Base-by-base conservation (phyloP, 2,113 vertebrate genomes). In the Cyrtonyx montezumae region DNA sequence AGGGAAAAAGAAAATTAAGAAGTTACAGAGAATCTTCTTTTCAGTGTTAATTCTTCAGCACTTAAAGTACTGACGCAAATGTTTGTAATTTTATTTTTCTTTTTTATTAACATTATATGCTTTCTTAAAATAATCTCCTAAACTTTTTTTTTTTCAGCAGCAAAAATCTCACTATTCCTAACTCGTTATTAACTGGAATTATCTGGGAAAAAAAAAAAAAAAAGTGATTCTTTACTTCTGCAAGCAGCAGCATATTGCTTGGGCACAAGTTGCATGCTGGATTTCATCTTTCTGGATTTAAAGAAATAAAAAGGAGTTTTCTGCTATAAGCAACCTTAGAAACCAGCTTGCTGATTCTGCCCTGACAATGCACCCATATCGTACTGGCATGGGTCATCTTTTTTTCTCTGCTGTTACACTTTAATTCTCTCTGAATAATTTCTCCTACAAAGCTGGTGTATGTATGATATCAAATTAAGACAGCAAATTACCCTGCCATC, bases 121-220 rank as follows among this genome's bases (percentile, higher is more conserved):
- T 53, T 53, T 28, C 26, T 30, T 32, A 8, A 67, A 79, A 63
- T 48, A n/a, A 36, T 5, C 6, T 79, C 84, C 20, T 16, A 26
- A 79, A 87, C 17, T 84, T 85, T 51, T 34, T 95, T 93, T 78
- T 59, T 58, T 56, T 30, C 17, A 4, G 14, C 8, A 62, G 25
- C 63, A 37, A 65, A 84, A 94, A 85, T 70, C 68, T 92, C 2
- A 1, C n/a, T 87, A 13, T 70, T 40, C 20, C 53, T 21, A 26
- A 51, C 58, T 79, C 42, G 56, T 51, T 22, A 58, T 87, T 96
- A 92, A 90, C 67, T 80, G 75, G 34, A 88, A 88, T 91, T 91
- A 66, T 37, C 62, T 66, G 51, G 21, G 63, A 79, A 91, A 91
- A 20, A 61, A 61, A 79, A 91, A 91, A 20, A 61, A 61, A 61